Evolutionary conservation across 1,140 invertebrate genomes (phyloP).

Genomic region (Cheumatopsyche charites): DNA sequence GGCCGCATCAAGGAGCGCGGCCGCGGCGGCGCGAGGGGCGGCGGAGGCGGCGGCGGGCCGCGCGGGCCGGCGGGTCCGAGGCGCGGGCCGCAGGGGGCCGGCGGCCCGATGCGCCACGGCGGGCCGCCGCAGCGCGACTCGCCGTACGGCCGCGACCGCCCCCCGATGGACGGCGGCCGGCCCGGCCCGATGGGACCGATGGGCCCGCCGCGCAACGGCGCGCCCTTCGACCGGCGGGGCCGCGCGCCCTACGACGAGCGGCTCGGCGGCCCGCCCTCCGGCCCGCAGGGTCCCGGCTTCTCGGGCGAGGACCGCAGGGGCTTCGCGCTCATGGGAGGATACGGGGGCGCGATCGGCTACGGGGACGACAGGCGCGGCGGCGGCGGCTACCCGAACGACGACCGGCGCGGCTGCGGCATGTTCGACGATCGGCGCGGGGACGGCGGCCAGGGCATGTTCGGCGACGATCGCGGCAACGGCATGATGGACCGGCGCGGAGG

Average conservation of each 20-base stretch:
- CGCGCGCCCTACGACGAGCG: constrained; percentile 54
- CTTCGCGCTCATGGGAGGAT: constrained; percentile 56
- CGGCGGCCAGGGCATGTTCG: constrained; percentile 55
- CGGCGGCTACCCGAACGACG: constrained; percentile 53
- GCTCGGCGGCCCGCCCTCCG: constrained; percentile 51
- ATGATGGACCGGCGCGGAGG: constrained; percentile 55
- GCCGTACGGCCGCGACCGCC: background rate
- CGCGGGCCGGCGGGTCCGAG: constrained; percentile 52
- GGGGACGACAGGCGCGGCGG: constrained; percentile 53
- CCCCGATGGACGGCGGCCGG: constrained; percentile 37
- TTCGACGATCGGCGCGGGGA: constrained; percentile 55
- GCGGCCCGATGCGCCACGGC: constrained; percentile 50
- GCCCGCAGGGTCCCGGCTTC: constrained; percentile 51
- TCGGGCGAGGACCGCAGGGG: constrained; percentile 59
- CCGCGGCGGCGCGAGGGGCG: constrained; percentile 51
- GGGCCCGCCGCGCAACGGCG: constrained; percentile 52
- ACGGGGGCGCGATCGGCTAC: constrained; percentile 52
- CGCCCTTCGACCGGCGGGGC: constrained; percentile 55
- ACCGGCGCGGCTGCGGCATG: constrained; percentile 53
- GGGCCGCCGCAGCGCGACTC: constrained; percentile 30
- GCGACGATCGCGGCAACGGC: constrained; percentile 56
- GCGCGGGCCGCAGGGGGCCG: constrained; percentile 53
- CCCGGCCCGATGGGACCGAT: constrained; percentile 53
- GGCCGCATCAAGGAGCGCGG: constrained; percentile 68
- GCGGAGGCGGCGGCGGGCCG: constrained; percentile 51